Evolutionary conservation across 2,888 invertebrate genomes (phyloP).

Genomic region (Pachycephus smyrnensis): DNA sequence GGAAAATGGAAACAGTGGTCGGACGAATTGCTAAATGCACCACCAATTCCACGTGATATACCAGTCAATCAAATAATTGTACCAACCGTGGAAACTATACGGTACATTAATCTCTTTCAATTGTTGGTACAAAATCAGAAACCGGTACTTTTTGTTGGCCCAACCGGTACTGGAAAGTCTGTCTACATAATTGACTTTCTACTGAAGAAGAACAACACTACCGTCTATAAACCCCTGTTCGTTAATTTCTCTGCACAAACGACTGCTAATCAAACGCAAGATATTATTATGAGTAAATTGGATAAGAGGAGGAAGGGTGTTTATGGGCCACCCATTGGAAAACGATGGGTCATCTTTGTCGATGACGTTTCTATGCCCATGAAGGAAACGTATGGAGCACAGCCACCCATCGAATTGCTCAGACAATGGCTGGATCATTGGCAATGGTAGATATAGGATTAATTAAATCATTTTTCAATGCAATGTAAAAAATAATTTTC

Average conservation of each 20-base stretch:
- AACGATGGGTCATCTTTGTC: constrained; percentile 89
- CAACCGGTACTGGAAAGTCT: constrained; percentile 96
- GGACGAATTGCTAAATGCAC: constrained; percentile 81
- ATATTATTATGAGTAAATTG: constrained; percentile 93
- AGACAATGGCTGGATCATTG: constrained; percentile 91
- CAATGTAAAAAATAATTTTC: neutral
- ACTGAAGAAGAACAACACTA: constrained; percentile 82
- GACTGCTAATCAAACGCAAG: constrained; percentile 92
- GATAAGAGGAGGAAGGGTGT: constrained; percentile 94
- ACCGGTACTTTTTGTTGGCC: constrained; percentile 88
- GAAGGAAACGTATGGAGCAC: constrained; percentile 90
- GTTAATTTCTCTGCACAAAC: constrained; percentile 96
- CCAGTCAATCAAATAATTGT: constrained; percentile 96
- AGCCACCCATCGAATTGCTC: constrained; percentile 93
- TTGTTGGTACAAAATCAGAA: constrained; percentile 85
- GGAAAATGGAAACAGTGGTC: constrained; percentile 95
- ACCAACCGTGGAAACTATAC: constrained; percentile 89
- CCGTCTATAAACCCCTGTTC: constrained; percentile 84
- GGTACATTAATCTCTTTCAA: constrained; percentile 84
- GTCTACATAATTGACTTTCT: constrained; percentile 88
- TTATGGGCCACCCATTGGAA: constrained; percentile 92
- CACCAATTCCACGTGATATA: constrained; percentile 87
- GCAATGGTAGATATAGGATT: constrained; percentile 73
- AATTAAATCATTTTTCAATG: neutral
- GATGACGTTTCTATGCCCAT: constrained; percentile 97